These are phyloP conservation scores for Agelas oroides DNA, from an alignment of 37 sponge, comb jelly and placozoan species.

Conservation along the genomic window DNA sequence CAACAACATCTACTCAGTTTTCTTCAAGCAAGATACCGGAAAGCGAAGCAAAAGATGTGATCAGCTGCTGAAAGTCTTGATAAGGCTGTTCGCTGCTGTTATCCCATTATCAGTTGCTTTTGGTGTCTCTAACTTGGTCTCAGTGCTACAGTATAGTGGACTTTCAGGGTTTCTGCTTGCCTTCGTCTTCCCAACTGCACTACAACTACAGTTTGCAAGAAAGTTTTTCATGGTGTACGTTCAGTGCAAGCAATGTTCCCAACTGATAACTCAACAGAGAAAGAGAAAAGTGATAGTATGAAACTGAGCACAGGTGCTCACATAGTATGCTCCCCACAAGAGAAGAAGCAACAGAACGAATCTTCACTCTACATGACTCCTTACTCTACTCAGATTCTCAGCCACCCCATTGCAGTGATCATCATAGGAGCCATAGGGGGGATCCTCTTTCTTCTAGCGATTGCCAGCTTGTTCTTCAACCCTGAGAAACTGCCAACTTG, in stretches of 20 bases:
- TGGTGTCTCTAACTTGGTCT: constrained; percentile 83
- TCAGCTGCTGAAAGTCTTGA: constrained; percentile 3
- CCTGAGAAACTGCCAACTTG: no score
- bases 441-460: no score
- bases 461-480: no score
- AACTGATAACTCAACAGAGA: not conserved
- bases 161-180: constrained; percentile 77
- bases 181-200: constrained; percentile 76
- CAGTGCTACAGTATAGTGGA: constrained; percentile 82
- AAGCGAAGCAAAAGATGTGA: constrained; percentile 11
- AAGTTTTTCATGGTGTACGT: constrained; percentile 25
- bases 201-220: constrained; percentile 80
- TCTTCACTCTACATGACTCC: constrained; percentile 24
- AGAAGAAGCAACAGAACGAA: not conserved
- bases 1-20: constrained; percentile 78
- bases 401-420: not conserved
- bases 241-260: not conserved
- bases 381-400: constrained; percentile 3
- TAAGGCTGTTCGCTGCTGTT: constrained; percentile 59
- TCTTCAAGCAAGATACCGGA: constrained; percentile 58
- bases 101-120: constrained; percentile 76
- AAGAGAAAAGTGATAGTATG: no score
- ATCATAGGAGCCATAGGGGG: not conserved
- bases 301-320: no score
- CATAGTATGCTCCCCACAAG: not conserved